These are phyloP conservation scores for Dromaius novaehollandiae DNA, from an alignment of 2,113 vertebrate genomes.

Conservation along the genomic window DNA sequence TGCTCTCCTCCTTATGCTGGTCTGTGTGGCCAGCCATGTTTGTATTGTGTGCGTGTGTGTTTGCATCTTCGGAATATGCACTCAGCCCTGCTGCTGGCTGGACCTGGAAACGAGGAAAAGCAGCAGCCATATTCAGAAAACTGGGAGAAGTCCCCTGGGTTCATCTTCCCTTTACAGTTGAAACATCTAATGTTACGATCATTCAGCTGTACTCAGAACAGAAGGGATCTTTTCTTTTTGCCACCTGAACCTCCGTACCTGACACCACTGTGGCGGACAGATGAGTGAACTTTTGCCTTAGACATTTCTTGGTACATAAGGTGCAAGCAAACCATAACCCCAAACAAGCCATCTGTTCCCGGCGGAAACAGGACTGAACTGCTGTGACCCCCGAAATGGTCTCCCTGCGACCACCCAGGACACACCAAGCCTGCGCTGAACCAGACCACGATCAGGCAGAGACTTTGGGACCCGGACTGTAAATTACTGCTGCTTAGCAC, in stretches of 20 bases:
- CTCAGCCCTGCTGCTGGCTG: not conserved
- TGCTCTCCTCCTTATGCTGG: not conserved
- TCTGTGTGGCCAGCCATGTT: not conserved
- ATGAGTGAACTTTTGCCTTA: no score
- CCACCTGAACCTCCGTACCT: not conserved
- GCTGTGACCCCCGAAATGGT: no score
- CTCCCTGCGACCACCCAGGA: no score
- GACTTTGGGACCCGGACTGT: no score
- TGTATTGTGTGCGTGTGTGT: accelerated
- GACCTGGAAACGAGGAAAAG: not conserved
- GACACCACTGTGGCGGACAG: no score
- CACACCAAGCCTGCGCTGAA: no score
- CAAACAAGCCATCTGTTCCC: no score
- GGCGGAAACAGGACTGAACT: no score
- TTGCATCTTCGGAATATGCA: accelerated
- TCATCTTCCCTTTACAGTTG: not conserved
- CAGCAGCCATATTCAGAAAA: not conserved
- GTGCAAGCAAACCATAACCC: no score
- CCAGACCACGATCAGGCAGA: no score
- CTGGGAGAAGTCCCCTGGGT: not conserved
- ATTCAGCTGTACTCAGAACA: conserved; percentile 15
- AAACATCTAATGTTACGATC: not conserved
- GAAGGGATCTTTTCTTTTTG: not conserved
- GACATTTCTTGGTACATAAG: no score
- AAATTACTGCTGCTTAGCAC: no score